Base-by-base conservation (phyloP, 2,888 invertebrate species). In the Sminthurides aquaticus region DNA sequence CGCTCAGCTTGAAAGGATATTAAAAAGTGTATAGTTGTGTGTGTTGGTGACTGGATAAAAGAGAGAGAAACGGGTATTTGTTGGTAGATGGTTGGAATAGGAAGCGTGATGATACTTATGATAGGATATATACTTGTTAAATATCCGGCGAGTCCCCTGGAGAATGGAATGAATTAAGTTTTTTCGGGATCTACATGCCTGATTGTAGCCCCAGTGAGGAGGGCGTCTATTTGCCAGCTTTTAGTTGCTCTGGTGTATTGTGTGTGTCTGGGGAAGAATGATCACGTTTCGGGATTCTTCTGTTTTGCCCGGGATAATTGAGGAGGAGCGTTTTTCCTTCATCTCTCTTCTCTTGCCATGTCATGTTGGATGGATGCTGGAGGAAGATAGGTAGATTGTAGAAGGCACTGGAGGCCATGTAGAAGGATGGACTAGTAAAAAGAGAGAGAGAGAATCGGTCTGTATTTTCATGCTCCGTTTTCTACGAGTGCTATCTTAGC, bases 401-500 rank as follows among this genome's bases (percentile, higher is more conserved):
- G n/a, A n/a, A n/a, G n/a, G n/a, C n/a, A n/a, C n/a, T n/a, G n/a
- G n/a, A n/a, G n/a, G n/a, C n/a, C n/a, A n/a, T n/a, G n/a, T n/a
- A n/a, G n/a, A n/a, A n/a, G n/a, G n/a, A n/a, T n/a, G n/a, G n/a
- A n/a, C n/a, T n/a, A n/a, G n/a, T n/a, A n/a, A n/a, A n/a, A n/a
- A n/a, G n/a, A n/a, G n/a, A n/a, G n/a, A n/a, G n/a, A n/a, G n/a
- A n/a, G n/a, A n/a, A n/a, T n/a, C n/a, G n/a, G n/a, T n/a, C n/a
- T n/a, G n/a, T n/a, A n/a, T n/a, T n/a, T n/a, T n/a, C n/a, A n/a
- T n/a, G n/a, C n/a, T n/a, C n/a, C n/a, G n/a, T n/a, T n/a, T 49
- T 2, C 55, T 64, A 59, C 8, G 8, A 57, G 60, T 69, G 69
- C 60, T 70, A 70, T 70, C 70, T 69, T 68, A 68, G 69, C 58